A percentile compares a stretch with the other conserved stretches of the same genome.
phyloP scores from a whole-genome alignment of 2,888 invertebrate genomes.

The Scelioninae gen. 2 region DNA sequence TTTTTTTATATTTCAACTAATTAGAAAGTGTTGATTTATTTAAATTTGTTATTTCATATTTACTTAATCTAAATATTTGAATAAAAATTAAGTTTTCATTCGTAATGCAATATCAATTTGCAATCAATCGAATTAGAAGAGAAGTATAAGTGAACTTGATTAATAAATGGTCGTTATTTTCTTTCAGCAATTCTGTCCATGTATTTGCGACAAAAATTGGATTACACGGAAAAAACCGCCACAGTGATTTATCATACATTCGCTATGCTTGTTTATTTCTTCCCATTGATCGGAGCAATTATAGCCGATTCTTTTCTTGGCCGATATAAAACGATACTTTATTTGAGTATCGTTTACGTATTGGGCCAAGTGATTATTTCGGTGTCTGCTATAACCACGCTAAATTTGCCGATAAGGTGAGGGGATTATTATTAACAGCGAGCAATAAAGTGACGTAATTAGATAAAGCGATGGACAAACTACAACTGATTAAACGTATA shows the following conservation, averaged over 20 bases:
- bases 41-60: too few species aligned
- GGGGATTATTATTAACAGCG: neutral
- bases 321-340: slow-evolving; percentile 92
- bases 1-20: too few species aligned
- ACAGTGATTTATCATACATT: slow-evolving; percentile 94
- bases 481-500: too few species aligned
- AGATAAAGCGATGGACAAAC: too few species aligned
- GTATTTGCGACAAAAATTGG: slow-evolving; percentile 88
- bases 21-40: too few species aligned
- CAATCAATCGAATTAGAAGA: neutral
- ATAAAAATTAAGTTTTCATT: too few species aligned
- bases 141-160: neutral
- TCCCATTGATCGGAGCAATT: slow-evolving; percentile 93
- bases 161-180: slow-evolving; percentile 39
- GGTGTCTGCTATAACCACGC: slow-evolving; percentile 77
- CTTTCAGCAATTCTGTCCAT: slow-evolving; percentile 92
- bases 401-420: slow-evolving; percentile 79
- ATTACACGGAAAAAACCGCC: slow-evolving; percentile 83
- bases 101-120: too few species aligned
- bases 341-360: slow-evolving; percentile 91
- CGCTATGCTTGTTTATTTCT: slow-evolving; percentile 92
- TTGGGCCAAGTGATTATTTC: slow-evolving; percentile 88
- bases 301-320: slow-evolving; percentile 95
- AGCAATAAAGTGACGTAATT: too few species aligned
- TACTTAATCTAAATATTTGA: too few species aligned